Conservation (phyloP, 2,888 invertebrate species). For the Dichetophora obliterata region DNA sequence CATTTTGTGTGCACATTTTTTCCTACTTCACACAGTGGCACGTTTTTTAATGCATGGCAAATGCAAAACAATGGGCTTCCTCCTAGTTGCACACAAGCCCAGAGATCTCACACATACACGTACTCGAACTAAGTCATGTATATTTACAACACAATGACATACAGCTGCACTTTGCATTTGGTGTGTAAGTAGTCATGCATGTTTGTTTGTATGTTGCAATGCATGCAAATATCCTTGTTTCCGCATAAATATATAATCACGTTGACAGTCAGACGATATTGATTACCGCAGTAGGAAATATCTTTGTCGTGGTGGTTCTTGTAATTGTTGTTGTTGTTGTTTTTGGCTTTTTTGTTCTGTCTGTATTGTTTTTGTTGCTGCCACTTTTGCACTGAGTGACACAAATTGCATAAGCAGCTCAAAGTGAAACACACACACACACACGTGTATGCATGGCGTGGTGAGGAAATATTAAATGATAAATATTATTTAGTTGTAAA, state of each 20-base stretch:
- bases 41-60: not conserved
- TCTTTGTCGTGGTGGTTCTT: slow-evolving; percentile 32
- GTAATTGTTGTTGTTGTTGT: slow-evolving; percentile 5
- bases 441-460: too few species aligned
- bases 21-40: too few species aligned
- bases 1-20: too few species aligned
- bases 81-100: not conserved
- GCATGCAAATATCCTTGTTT: slow-evolving; percentile 15
- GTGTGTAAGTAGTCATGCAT: too few species aligned
- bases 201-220: slow-evolving; percentile 17
- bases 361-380: slow-evolving; percentile 1
- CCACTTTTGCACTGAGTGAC: not conserved
- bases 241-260: slow-evolving; percentile 21
- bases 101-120: not conserved
- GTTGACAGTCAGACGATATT: slow-evolving; percentile 25
- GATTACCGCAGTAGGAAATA: slow-evolving; percentile 41
- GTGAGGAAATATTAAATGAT: too few species aligned
- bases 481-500: too few species aligned
- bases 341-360: slow-evolving; percentile 2
- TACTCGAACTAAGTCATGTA: too few species aligned
- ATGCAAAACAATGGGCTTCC: not conserved
- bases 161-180: too few species aligned
- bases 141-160: too few species aligned
- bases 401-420: not conserved
- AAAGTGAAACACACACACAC: too few species aligned